Conservation (phyloP, 2,888 invertebrate genomes). For the Chrysomela aeneicollis region DNA sequence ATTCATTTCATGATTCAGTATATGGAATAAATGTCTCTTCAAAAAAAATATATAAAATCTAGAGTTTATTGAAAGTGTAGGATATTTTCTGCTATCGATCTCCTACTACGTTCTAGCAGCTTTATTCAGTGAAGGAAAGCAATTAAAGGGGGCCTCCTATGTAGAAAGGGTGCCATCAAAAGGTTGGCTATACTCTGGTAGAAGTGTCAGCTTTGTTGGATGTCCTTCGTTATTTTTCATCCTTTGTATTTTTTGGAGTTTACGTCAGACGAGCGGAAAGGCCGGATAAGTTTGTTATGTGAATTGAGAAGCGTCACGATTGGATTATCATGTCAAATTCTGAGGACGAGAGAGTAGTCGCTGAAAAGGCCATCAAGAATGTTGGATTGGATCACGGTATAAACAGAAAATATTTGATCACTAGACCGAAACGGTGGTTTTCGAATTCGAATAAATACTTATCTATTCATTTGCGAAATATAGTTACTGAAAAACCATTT, state of each 20-base stretch:
- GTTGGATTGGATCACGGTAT: too few relatives aligned
- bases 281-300: slow-evolving; percentile 13
- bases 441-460: too few relatives aligned
- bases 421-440: too few relatives aligned
- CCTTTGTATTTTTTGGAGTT: slow-evolving; percentile 4
- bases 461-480: too few relatives aligned
- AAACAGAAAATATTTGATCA: too few relatives aligned
- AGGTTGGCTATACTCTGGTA: slow-evolving; percentile 13
- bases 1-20: too few relatives aligned
- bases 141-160: slow-evolving; percentile 14
- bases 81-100: slow-evolving; percentile 8
- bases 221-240: slow-evolving; percentile 22
- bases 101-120: slow-evolving; percentile 3
- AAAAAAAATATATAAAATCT: too few relatives aligned
- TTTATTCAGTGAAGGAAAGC: slow-evolving; percentile 14
- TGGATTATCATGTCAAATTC: not conserved
- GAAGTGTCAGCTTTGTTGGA: slow-evolving; percentile 23
- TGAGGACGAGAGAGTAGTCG: not conserved
- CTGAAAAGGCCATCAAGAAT: too few relatives aligned
- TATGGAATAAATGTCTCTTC: too few relatives aligned
- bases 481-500: too few relatives aligned
- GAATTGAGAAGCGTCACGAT: slow-evolving; percentile 10
- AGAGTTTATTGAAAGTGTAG: too few relatives aligned
- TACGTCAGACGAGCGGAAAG: slow-evolving; percentile 12
- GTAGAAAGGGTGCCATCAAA: slow-evolving; percentile 19